Conservation (phyloP, 2,113 vertebrate species). For the Archocentrus centrarchus region DNA sequence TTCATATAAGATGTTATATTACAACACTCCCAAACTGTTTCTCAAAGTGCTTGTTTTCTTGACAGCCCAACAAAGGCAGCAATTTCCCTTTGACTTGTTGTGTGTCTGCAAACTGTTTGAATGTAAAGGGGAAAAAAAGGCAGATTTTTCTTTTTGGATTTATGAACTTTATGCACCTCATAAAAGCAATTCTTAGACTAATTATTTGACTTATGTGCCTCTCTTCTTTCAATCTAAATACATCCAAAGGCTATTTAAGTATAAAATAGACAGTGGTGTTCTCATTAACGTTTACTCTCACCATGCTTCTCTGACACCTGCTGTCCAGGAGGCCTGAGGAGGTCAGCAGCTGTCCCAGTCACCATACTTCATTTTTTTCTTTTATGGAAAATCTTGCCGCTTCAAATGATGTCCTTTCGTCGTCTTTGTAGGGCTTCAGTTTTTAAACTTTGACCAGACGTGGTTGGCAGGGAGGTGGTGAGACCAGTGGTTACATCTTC, state of each 20-base stretch:
- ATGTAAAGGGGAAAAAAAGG: not conserved
- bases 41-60: no score
- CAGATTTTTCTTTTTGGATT: not conserved
- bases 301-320: conserved; percentile 36
- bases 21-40: no score
- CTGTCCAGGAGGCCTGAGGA: conserved; percentile 59
- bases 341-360: conserved; percentile 64
- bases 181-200: not conserved
- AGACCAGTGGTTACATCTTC: conserved; percentile 41
- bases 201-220: not conserved
- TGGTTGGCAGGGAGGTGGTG: conserved; percentile 12
- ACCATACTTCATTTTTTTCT: conserved; percentile 61
- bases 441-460: conserved; percentile 65
- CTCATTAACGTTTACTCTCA: conserved; percentile 18
- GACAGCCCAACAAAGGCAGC: not conserved
- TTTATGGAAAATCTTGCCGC: conserved; percentile 52
- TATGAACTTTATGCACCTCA: not conserved
- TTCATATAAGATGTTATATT: no score
- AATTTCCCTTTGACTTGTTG: not conserved
- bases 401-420: conserved; percentile 53
- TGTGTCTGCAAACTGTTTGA: not conserved
- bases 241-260: not conserved
- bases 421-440: conserved; percentile 32
- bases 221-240: not conserved
- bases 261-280: conserved; percentile 11